A percentile compares a stretch with the other conserved stretches of the same genome.
Conservation (phyloP, 2,797 vertebrate species). For the Menidia menidia region DNA sequence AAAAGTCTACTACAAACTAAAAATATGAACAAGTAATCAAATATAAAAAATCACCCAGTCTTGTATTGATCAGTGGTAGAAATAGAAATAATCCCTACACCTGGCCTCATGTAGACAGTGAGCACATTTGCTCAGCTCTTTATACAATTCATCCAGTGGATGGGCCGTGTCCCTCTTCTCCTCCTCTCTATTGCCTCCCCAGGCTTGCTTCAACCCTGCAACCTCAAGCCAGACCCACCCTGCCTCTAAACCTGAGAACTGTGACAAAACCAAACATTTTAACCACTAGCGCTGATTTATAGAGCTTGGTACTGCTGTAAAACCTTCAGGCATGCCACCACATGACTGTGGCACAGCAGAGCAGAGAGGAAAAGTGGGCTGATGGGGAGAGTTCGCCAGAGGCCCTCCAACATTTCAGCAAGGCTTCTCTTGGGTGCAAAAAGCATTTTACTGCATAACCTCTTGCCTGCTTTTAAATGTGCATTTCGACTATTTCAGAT, state of each 20-base stretch:
- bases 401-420: constrained; percentile 51
- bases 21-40: background rate
- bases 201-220: constrained; percentile 64
- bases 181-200: constrained; percentile 48
- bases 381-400: constrained; percentile 54
- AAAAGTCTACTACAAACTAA: background rate
- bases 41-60: background rate
- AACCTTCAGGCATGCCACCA: constrained; percentile 61
- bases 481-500: constrained; percentile 63
- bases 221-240: constrained; percentile 53
- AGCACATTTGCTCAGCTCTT: constrained; percentile 28
- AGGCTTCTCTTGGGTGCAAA: constrained; percentile 56
- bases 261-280: constrained; percentile 79
- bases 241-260: constrained; percentile 76
- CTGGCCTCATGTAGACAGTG: constrained; percentile 6
- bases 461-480: constrained; percentile 64
- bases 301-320: constrained; percentile 69
- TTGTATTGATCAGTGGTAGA: background rate
- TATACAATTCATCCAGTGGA: constrained; percentile 38
- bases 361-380: constrained; percentile 44
- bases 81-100: constrained; percentile 15
- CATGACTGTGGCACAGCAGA: constrained; percentile 39
- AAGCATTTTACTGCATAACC: constrained; percentile 50
- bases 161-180: constrained; percentile 47
- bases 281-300: constrained; percentile 76